Base-by-base conservation (phyloP, 1,140 invertebrate species). In the fruit fly (Drosophila melanogaster) region DNA sequence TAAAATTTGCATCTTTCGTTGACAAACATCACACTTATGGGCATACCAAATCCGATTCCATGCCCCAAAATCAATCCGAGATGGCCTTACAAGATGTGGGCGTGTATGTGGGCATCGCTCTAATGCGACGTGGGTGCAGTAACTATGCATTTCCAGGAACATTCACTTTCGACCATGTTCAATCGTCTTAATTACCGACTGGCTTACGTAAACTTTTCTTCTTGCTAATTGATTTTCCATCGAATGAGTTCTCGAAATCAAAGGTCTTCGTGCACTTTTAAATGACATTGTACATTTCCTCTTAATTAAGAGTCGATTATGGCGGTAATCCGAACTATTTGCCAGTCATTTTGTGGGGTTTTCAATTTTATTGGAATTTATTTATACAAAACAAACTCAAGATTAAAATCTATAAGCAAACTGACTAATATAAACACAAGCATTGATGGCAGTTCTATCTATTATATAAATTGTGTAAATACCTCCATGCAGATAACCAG, bases 1-100 rank as follows among this genome's bases (percentile, higher is more conserved):
- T 70, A 33, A 70, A 70, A 70, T 56, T 70, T 70, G 67, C 66
- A 70, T 69, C 62, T 47, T 46, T 50, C 26, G 33, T 11, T 69
- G 66, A 70, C 62, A 60, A 69, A 33, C 26, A 66, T 65, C 47
- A 30, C 60, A 66, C 60, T 69, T 69, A 54, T 54, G 65, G 60
- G 60, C 65, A 46, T 65, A 54, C 43, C 22, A n/a, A 47, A 47
- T 47, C 43, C 22, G 7, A 47, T n/a, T 47, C 22, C 38, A 59
- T 26, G 44, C 22, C 19, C 19, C 19, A 2, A 33, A 30, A 43
- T 53, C 47, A 51, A 46, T 53, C 33, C 14, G 30, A 35, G 22
- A 15, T n/a, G 33, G 11, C 26, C 11, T 56, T 41, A 7, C 14
- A 24, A 24, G n/a, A 22, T 26, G 44, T 43, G 40, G 40, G 41